Evolutionary conservation across 2,797 vertebrate genomes (phyloP), one percentile per base, ranked within the genome.

Genomic region (Oryzias dopingdopingensis): DNA sequence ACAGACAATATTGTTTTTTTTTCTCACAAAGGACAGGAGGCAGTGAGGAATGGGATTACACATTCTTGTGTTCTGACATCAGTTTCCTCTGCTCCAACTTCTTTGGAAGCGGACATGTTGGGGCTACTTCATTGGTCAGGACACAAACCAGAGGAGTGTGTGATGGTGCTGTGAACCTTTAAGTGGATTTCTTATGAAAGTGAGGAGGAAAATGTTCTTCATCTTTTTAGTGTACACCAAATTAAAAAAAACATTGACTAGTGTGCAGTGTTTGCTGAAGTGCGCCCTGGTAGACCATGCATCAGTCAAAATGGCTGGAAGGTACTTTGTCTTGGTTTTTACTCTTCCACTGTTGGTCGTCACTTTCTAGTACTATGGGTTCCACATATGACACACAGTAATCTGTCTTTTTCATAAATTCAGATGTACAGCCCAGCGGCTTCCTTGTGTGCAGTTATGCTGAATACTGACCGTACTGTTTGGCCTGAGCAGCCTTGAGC

Each of bases 61-160:
- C 87, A 91, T 92, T 90, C 91, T 88, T 84, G 59, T 68, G 74
- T 75, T 70, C 84, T 90, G 89, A 92, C 86, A 88, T 90, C 87
- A 90, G 80, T 80, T 88, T 87, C 81, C 86, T 81, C 67, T 82
- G 69, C 74, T 77, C 65, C 52, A 42, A 74, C 59, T 52, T 64
- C 71, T 76, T 76, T 82, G 84, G 84, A 86, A 90, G 85, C 75
- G 45, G 78, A 85, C 79, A 77, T 61, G 79, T 84, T 79, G 71
- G 73, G 81, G 80, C 53, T 42, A 62, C 81, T 79, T 88, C 78
- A 86, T 62, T 81, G 81, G 82, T 86, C 63, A 63, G 49, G 57
- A 68, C 79, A 57, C 61, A 65, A 64, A 72, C 67, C 22, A 32
- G 40, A 49, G 42, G 12, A 13, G 18, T 60, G 42, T 52, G 3